Percentiles rank a stretch among this genome's conserved stretches.
Conservation (phyloP, 2,888 invertebrate species). For the Acanthosepion esculentum region DNA sequence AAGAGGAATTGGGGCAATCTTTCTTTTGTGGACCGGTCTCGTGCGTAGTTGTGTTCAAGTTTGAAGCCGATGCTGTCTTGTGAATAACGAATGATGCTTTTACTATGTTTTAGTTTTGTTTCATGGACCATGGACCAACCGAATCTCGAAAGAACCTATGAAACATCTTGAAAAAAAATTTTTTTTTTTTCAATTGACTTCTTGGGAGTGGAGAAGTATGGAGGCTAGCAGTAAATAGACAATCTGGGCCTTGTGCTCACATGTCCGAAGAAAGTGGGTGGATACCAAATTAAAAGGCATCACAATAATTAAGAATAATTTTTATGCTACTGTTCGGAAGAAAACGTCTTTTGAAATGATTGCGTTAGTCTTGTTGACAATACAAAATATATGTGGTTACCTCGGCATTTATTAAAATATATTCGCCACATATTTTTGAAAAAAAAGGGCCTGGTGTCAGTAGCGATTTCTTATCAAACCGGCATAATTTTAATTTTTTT, state of each 20-base stretch:
- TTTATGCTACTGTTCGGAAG: background rate
- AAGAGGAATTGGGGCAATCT: slow-evolving; percentile 6
- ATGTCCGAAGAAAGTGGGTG: too few species aligned
- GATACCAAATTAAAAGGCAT: background rate
- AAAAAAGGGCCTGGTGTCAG: background rate
- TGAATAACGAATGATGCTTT: background rate
- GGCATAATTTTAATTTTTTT: background rate
- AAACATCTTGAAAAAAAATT: background rate
- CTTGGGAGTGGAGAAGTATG: background rate
- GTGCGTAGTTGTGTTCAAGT: background rate
- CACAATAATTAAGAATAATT: background rate
- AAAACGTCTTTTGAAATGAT: background rate
- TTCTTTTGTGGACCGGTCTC: slow-evolving; percentile 9
- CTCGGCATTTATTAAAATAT: background rate
- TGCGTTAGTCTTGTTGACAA: background rate
- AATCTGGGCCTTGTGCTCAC: background rate
- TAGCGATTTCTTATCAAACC: background rate
- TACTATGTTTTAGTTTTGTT: background rate
- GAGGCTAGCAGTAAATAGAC: background rate
- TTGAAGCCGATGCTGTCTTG: background rate
- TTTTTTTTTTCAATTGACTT: background rate
- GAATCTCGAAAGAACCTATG: background rate
- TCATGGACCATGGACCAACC: background rate
- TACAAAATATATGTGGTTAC: background rate
- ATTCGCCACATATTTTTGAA: background rate